Conservation (phyloP, 2,888 invertebrate genomes). For the Lasioglossum zephyrum region DNA sequence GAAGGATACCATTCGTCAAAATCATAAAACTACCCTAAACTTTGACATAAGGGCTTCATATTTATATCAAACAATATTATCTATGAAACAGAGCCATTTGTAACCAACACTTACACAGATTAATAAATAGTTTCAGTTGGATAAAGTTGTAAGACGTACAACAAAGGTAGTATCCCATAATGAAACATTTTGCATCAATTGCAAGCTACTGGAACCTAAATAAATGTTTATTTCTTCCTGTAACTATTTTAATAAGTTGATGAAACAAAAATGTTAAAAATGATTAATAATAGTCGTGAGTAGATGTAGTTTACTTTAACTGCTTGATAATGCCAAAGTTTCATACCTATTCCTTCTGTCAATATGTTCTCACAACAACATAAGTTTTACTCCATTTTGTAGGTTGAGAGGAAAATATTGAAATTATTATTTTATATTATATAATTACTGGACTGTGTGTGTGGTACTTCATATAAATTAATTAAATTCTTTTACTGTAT, state of each 20-base stretch:
- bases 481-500: too few species aligned
- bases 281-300: too few species aligned
- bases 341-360: too few species aligned
- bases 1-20: not conserved
- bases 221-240: not conserved
- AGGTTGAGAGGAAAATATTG: too few species aligned
- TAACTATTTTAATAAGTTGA: too few species aligned
- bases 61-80: not conserved
- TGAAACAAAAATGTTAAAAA: too few species aligned
- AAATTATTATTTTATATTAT: too few species aligned
- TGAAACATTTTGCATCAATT: not conserved
- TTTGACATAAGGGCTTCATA: not conserved
- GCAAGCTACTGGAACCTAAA: not conserved
- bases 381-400: not conserved
- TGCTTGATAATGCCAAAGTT: too few species aligned
- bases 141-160: not conserved
- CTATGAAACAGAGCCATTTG: not conserved
- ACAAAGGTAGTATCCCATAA: not conserved
- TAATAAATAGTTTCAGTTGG: not conserved
- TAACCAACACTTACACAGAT: not conserved
- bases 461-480: too few species aligned
- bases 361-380: too few species aligned
- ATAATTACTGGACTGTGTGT: too few species aligned
- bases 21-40: not conserved
- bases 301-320: too few species aligned